Percentiles rank a stretch among this genome's conserved stretches.
Conservation (phyloP, 2,888 invertebrate genomes). For the Drosophila monieri region DNA sequence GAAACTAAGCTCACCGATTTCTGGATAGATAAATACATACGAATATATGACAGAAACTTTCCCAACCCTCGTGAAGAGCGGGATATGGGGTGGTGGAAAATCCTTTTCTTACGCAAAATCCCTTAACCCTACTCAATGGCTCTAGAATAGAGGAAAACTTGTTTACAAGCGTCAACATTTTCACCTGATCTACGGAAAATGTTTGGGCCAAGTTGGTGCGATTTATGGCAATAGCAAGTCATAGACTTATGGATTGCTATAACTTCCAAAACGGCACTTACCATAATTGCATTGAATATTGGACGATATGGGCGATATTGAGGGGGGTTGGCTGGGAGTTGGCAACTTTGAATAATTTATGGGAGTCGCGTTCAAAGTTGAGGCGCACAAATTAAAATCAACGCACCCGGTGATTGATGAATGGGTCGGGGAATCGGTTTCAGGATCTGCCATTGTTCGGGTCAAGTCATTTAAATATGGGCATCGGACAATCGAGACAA, state of each 20-base stretch:
- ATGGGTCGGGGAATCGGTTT: conserved; percentile 42
- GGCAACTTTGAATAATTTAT: conserved; percentile 77
- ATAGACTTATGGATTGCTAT: conserved; percentile 76
- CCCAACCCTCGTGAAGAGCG: no score
- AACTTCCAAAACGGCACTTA: conserved; percentile 71
- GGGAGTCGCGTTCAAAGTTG: conserved; percentile 69
- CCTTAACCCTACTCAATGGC: conserved; percentile 34
- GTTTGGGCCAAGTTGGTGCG: conserved; percentile 65
- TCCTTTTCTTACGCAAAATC: conserved; percentile 13
- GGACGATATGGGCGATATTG: conserved; percentile 11
- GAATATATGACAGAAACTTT: conserved; percentile 22
- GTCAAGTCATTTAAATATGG: conserved; percentile 54
- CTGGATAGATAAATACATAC: conserved; percentile 17
- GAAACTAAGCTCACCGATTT: conserved; percentile 36
- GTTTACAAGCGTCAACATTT: conserved; percentile 59
- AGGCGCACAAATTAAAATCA: conserved; percentile 77
- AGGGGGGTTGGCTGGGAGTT: conserved; percentile 14
- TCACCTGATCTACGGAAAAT: conserved; percentile 45
- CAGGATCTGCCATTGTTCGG: conserved; percentile 34
- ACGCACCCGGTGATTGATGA: conserved; percentile 77
- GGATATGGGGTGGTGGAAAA: not conserved
- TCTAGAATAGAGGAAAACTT: conserved; percentile 45
- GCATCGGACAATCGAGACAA: conserved; percentile 9
- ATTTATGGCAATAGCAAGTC: conserved; percentile 70
- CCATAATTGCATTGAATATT: conserved; percentile 72